Evolutionary conservation across 2,113 vertebrate genomes (phyloP), one percentile per base, ranked within the genome.

Genomic region (Larimichthys polyactis): DNA sequence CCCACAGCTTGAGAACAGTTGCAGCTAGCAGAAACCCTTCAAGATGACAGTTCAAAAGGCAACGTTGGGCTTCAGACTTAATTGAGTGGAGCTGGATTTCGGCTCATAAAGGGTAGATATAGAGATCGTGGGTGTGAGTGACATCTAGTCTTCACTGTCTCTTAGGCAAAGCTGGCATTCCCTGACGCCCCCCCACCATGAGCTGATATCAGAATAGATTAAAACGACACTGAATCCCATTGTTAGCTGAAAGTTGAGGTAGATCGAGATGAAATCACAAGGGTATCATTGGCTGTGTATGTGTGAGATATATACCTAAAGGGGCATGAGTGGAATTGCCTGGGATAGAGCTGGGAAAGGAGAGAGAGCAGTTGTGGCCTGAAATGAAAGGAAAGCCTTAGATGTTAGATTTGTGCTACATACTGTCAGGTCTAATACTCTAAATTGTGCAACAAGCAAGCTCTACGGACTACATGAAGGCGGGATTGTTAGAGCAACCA

Each of bases 361-460:
- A 90, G 90, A 92, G 93, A 93, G 83, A 88, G 91, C 83, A 87
- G 88, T 82, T 93, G 87, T 91, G 74, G 78, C 89, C 95, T 96
- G 96, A 73, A 96, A 94, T 86, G 89, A 86, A 88, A 95, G 79
- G 95, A 77, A 94, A 67, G 84, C 69, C 81, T 86, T 75, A 78
- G 85, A 91, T 87, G 86, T 88, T 82, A 86, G 63, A 83, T 67
- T 88, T 14, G 55, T 59, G 51, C 71, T 67, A 65, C 79, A 70
- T 52, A 20, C 87, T 86, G 83, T 87, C 75, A 83, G 62, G 14
- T 64, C 46, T 82, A 71, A 79, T 81, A 64, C 54, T 65, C 51
- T 44, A 71, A 62, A 85, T 17, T 68, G 64, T 81, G 75, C 73
- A 86, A 82, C 60, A 77, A 81, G 79, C 6, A 1, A 72, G 44